phyloP scores from a whole-genome alignment of 2,113 vertebrate species.

The Emydura subglobosa region DNA sequence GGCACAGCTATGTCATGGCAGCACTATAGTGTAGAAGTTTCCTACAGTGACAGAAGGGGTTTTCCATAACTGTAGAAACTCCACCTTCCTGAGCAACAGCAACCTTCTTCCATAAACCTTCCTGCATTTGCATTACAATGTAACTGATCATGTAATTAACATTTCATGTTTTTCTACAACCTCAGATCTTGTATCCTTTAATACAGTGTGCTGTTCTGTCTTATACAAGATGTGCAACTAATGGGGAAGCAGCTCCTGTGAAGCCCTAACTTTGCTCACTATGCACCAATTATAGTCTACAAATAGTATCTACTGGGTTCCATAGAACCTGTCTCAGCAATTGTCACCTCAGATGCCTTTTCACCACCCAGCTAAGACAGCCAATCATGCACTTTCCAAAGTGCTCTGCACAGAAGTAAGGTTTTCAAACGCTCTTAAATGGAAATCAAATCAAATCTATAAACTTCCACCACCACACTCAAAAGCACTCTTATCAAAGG shows the following conservation, averaged over 20 bases:
- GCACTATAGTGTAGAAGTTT: neutral
- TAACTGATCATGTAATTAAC: neutral
- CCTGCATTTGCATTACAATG: neutral
- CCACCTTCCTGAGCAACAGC: neutral
- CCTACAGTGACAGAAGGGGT: neutral
- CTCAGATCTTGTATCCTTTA: neutral
- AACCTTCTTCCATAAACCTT: neutral
- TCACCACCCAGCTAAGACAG: neutral
- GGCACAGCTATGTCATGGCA: neutral
- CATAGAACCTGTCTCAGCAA: neutral
- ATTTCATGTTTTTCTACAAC: neutral
- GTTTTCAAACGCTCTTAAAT: rapidly evolving
- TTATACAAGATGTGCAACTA: neutral
- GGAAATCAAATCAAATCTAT: neutral
- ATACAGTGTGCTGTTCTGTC: neutral
- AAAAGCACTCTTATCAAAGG: rapidly evolving
- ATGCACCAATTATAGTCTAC: neutral
- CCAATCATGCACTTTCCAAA: rapidly evolving
- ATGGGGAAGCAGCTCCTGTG: neutral
- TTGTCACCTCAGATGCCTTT: neutral
- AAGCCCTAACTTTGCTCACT: neutral
- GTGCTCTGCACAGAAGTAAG: neutral
- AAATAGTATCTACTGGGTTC: neutral
- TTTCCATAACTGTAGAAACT: neutral
- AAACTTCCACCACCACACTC: rapidly evolving